Evolutionary conservation across 2,888 invertebrate genomes (phyloP).

Genomic region (Epistrophe grossulariae): DNA sequence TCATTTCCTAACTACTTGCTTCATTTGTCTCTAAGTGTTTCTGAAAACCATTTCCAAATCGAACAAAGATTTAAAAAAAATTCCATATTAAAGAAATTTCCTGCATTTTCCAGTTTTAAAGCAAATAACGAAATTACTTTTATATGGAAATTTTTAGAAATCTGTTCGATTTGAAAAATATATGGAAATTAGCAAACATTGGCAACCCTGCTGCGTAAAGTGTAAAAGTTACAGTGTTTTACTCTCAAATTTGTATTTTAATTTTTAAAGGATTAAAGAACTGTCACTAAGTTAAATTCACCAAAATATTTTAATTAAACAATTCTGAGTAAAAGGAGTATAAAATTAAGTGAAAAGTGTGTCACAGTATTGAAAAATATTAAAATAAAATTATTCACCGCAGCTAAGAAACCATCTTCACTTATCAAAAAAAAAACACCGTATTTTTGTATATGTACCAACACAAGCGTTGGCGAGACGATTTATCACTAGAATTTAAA

Average conservation of each 20-base stretch:
- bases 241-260: background rate
- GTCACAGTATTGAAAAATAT: background rate
- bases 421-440: background rate
- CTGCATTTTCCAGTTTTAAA: too few species aligned
- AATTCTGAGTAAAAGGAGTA: background rate
- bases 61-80: too few species aligned
- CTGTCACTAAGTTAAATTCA: background rate
- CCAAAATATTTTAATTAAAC: background rate
- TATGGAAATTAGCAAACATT: too few species aligned
- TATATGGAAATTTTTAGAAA: too few species aligned
- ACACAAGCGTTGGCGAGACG: background rate
- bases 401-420: background rate
- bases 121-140: too few species aligned
- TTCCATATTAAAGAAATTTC: too few species aligned
- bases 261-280: background rate
- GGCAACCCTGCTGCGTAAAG: constrained; percentile 1
- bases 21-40: too few species aligned
- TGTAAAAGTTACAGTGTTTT: background rate
- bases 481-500: background rate
- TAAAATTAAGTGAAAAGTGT: constrained; percentile 3
- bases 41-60: too few species aligned
- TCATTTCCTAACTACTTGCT: too few species aligned
- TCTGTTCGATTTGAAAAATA: too few species aligned
- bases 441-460: background rate
- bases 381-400: background rate